Evolutionary conservation across 2,113 vertebrate genomes (phyloP).

Genomic region (Manacus vitellinus): DNA sequence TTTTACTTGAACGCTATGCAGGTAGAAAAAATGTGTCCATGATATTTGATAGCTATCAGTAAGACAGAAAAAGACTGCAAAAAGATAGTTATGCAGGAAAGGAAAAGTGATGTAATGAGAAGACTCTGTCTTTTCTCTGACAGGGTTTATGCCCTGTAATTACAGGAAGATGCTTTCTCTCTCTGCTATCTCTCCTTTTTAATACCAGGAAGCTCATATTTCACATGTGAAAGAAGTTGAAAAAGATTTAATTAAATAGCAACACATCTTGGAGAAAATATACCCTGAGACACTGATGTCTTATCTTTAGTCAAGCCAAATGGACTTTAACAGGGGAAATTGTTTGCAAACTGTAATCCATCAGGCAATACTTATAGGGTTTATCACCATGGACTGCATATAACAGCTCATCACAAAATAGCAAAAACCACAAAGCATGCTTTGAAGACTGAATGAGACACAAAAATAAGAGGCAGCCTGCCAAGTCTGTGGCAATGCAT

Average conservation of each 20-base stretch:
- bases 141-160: constrained; percentile 37
- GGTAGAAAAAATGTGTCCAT: background rate
- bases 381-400: background rate
- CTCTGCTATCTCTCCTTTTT: background rate
- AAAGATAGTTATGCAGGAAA: background rate
- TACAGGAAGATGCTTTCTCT: background rate
- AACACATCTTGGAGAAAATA: constrained; percentile 31
- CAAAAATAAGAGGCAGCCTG: background rate
- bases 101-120: background rate
- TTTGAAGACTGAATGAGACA: background rate
- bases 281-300: background rate
- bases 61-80: background rate
- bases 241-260: constrained; percentile 52
- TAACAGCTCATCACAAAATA: background rate
- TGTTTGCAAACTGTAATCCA: constrained; percentile 35
- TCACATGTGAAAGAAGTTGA: constrained; percentile 48
- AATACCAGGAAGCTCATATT: constrained; percentile 33
- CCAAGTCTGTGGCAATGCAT: background rate
- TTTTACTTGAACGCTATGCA: background rate
- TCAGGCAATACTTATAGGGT: background rate
- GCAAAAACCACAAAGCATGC: background rate
- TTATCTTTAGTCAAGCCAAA: constrained; percentile 50
- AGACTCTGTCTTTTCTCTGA: constrained; percentile 1
- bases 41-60: background rate
- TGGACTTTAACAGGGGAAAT: background rate